These are phyloP conservation scores for Coracias cyanogaster DNA, from an alignment of 2,797 vertebrate genomes.

Conservation along the genomic window DNA sequence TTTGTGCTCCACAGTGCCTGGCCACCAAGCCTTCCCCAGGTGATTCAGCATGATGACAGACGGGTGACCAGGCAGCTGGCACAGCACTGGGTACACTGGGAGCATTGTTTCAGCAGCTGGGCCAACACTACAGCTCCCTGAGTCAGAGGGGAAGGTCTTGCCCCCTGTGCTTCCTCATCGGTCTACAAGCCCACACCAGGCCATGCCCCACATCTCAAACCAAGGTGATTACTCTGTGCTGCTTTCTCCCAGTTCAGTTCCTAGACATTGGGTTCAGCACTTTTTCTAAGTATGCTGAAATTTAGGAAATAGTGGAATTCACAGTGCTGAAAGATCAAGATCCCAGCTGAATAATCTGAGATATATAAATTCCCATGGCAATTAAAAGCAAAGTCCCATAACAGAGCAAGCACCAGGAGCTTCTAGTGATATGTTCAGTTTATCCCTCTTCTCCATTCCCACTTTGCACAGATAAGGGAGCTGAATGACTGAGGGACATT, in stretches of 20 bases:
- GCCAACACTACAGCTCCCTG: background rate
- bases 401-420: background rate
- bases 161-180: background rate
- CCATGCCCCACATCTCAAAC: background rate
- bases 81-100: background rate
- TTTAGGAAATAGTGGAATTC: background rate
- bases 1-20: background rate
- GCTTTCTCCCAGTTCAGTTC: background rate
- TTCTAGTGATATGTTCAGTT: background rate
- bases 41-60: rapidly evolving
- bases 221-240: background rate
- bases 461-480: background rate
- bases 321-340: background rate
- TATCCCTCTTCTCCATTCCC: background rate
- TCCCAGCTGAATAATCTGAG: background rate
- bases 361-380: background rate
- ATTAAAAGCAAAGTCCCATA: background rate
- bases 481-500: background rate
- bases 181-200: background rate
- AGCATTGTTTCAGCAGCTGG: background rate
- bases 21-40: background rate
- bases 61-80: background rate
- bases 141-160: background rate
- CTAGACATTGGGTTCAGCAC: background rate
- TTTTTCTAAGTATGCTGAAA: background rate